phyloP scores from a whole-genome alignment of 1,140 invertebrate species.

The Wasmannia auropunctata region DNA sequence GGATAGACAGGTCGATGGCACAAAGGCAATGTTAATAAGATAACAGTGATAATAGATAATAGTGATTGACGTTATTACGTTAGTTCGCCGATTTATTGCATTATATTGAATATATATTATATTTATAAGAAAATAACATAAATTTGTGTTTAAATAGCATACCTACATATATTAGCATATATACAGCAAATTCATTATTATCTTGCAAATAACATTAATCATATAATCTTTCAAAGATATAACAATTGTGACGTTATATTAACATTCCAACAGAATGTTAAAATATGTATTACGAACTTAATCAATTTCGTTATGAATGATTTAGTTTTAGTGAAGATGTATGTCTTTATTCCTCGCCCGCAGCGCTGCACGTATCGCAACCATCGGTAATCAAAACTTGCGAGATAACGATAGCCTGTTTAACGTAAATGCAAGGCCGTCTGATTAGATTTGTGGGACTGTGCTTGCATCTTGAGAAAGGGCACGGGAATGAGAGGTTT shows the following conservation, averaged over 20 bases:
- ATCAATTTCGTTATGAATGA: neutral
- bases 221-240: neutral
- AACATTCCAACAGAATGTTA: neutral
- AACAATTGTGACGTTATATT: neutral
- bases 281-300: neutral
- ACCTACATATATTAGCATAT: no score
- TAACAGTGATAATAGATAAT: neutral
- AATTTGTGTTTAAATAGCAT: neutral
- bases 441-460: constrained; percentile 17
- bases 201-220: neutral
- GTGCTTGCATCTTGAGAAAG: neutral
- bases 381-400: neutral
- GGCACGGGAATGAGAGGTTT: neutral
- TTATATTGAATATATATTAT: neutral
- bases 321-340: neutral
- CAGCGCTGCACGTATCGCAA: neutral
- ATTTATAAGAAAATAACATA: neutral
- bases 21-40: constrained; percentile 7
- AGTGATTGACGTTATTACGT: constrained; percentile 11
- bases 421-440: neutral
- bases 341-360: neutral
- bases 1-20: neutral
- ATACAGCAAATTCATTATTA: neutral
- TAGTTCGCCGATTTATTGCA: neutral
- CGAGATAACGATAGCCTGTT: neutral